Evolutionary conservation across 2,113 vertebrate species (phyloP).

Genomic region (Anser cygnoides): DNA sequence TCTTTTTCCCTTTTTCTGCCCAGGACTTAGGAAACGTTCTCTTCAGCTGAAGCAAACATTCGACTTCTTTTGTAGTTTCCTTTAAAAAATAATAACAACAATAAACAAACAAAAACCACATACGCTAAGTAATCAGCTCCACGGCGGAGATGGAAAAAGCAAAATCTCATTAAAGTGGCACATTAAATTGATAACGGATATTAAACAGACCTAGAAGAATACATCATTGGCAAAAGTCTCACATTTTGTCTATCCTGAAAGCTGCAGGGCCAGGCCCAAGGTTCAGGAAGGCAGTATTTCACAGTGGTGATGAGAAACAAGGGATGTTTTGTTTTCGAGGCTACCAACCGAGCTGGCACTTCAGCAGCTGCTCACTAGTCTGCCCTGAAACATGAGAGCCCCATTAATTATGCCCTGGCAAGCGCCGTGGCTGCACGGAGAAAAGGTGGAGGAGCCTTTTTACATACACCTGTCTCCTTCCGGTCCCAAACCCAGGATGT

Average conservation of each 20-base stretch:
- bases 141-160: slow-evolving; percentile 29
- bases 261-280: slow-evolving; percentile 11
- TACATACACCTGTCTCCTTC: neutral
- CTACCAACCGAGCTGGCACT: slow-evolving; percentile 52
- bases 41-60: slow-evolving; percentile 15
- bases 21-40: neutral
- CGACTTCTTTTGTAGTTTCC: slow-evolving; percentile 37
- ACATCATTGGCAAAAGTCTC: slow-evolving; percentile 49
- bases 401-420: slow-evolving; percentile 4
- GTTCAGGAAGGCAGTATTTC: slow-evolving; percentile 24
- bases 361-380: slow-evolving; percentile 53
- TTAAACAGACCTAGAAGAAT: slow-evolving; percentile 44
- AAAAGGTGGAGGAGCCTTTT: slow-evolving; percentile 39
- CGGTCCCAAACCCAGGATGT: neutral
- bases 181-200: slow-evolving; percentile 46
- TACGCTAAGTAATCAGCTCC: slow-evolving; percentile 38
- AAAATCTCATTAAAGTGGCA: slow-evolving; percentile 51
- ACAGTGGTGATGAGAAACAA: slow-evolving; percentile 45
- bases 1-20: neutral
- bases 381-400: slow-evolving; percentile 51
- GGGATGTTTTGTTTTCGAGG: neutral
- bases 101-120: neutral
- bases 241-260: slow-evolving; percentile 37
- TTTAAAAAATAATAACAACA: neutral
- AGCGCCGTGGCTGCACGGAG: neutral